phyloP scores from a whole-genome alignment of 2,797 vertebrate species.

The Pogonophryne albipinna region DNA sequence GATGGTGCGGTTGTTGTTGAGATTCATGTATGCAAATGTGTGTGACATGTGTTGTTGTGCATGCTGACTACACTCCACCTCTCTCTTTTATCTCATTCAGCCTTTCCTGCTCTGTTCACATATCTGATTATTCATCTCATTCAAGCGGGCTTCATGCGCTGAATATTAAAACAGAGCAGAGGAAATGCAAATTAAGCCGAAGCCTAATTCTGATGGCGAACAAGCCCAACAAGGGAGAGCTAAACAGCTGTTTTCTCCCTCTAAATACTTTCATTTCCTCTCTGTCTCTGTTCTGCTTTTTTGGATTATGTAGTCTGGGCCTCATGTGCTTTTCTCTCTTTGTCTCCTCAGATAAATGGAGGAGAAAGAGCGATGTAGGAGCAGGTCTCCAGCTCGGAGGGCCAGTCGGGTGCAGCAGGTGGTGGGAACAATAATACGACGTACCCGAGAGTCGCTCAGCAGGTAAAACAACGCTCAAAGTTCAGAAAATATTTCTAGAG shows the following conservation, averaged over 20 bases:
- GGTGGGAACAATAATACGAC: constrained; percentile 96
- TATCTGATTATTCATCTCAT: constrained; percentile 70
- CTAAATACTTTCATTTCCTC: constrained; percentile 30
- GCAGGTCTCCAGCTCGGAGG: constrained; percentile 90
- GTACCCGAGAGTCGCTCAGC: constrained; percentile 90
- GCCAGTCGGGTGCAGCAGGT: constrained; percentile 95
- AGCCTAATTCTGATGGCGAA: constrained; percentile 22
- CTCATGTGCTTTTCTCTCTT: constrained; percentile 30
- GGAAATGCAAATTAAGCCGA: constrained; percentile 45
- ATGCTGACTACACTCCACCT: constrained; percentile 30
- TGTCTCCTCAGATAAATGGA: constrained; percentile 85
- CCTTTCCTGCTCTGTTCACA: constrained; percentile 31
- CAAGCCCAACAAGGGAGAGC: constrained; percentile 23
- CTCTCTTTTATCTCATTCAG: constrained; percentile 21
- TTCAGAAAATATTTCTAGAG: neutral
- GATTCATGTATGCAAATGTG: constrained; percentile 42
- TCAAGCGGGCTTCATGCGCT: constrained; percentile 47
- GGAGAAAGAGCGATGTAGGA: constrained; percentile 90
- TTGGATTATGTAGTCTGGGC: neutral
- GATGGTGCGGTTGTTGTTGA: constrained; percentile 31
- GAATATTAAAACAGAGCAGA: constrained; percentile 59
- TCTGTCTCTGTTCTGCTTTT: constrained; percentile 1
- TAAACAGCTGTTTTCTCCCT: constrained; percentile 17
- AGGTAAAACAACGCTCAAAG: constrained; percentile 81
- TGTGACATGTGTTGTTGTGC: constrained; percentile 55